Base-by-base conservation (phyloP, 2,113 vertebrate genomes). In the Peromyscus polionotus region DNA sequence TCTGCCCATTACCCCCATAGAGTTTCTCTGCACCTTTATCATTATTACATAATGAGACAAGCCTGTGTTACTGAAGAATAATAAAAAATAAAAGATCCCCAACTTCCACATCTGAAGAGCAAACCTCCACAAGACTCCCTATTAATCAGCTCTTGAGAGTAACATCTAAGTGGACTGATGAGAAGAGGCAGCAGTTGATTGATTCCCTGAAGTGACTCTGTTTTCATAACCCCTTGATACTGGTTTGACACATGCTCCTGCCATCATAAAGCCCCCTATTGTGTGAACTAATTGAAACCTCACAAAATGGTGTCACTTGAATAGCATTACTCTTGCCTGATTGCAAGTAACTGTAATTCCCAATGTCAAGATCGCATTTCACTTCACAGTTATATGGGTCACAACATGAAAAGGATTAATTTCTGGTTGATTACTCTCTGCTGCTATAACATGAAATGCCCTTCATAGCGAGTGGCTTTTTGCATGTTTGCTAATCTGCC, bases 261-360 rank as follows among this genome's bases (percentile, higher is more conserved):
- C 91, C 90, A 95, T 94, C 72, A 70, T 45, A 81, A 97, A 96
- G 63, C 12, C 88, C 84, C 94, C 94, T 92, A 97, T 92, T 77
- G 92, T 92, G 95, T 77, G 81, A 98, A 95, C 70, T 97, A 97
- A 97, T 97, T 97, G 95, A 95, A 97, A 91, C 85, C 70, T 94
- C 85, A 97, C 76, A 91, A 89, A 95, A 96, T 94, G 76, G 54
- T 97, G 63, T 95, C 90, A 92, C 92, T 95, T 89, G 94, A 97
- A 94, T 45, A 79, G 76, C 54, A 91, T 90, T 96, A 91, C 54
- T 97, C 36, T 17, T 84, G 79, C 75, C 85, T 95, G 92, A 92
- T 94, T 95, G 92, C 92, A 95, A 94, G 92, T 77, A 88, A 88
- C 54, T 94, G 65, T 88, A 95, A 95, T 96, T 96, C 92, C 70